Conservation (phyloP, 2,888 invertebrate species). For the Chaitophorus viminalis region DNA sequence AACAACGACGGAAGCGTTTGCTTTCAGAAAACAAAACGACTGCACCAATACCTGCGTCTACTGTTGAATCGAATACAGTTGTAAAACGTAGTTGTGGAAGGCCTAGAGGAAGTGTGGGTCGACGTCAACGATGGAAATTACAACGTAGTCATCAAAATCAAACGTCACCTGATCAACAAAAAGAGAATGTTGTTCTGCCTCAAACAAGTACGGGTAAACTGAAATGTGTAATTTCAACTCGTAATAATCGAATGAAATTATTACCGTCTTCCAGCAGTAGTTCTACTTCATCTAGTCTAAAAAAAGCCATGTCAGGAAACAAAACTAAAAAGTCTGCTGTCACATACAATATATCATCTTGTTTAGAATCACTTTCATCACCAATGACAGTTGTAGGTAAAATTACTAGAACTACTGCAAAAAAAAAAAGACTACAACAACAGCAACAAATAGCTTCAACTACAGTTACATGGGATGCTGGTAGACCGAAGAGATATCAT, state of each 20-base stretch:
- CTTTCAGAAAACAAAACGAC: not conserved
- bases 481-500: conserved; percentile 41
- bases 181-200: conserved; percentile 23
- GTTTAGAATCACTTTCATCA: conserved; percentile 2
- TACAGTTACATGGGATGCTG: conserved; percentile 43
- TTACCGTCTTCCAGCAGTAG: conserved; percentile 2
- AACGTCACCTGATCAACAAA: conserved; percentile 36
- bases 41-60: not conserved
- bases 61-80: not conserved
- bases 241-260: conserved; percentile 52
- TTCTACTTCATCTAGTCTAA: not conserved
- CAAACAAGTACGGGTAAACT: conserved; percentile 31
- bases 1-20: not conserved
- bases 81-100: conserved; percentile 29
- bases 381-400: not conserved
- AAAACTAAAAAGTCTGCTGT: conserved; percentile 20
- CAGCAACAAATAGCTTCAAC: conserved; percentile 6
- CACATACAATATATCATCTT: conserved; percentile 28
- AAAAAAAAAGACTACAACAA: conserved; percentile 28
- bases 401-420: conserved; percentile 16
- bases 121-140: conserved; percentile 13
- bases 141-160: not conserved
- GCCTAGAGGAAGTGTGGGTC: conserved; percentile 40
- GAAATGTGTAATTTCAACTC: conserved; percentile 51
- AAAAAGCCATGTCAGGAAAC: not conserved